A percentile compares a stretch with the other conserved stretches of the same genome.
These are phyloP conservation scores for Poecilia gillii DNA, from an alignment of 2,797 vertebrate genomes.

Conservation along the genomic window DNA sequence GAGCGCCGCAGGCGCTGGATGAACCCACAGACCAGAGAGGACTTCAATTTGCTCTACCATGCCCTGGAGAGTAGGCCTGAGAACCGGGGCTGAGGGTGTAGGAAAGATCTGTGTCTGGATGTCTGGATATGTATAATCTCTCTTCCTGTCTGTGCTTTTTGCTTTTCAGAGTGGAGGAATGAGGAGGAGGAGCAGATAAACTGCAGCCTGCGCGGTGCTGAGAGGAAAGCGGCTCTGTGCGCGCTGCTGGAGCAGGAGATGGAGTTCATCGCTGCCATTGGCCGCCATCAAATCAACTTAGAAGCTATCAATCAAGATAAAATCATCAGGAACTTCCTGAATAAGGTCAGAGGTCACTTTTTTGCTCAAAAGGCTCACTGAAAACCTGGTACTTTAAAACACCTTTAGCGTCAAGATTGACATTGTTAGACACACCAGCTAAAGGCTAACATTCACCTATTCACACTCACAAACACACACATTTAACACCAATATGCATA, in stretches of 20 bases:
- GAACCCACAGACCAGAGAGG: constrained; percentile 86
- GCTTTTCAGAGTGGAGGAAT: constrained; percentile 84
- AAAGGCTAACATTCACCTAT: not conserved
- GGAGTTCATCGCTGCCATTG: constrained; percentile 86
- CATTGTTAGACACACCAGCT: not conserved
- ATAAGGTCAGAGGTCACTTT: constrained; percentile 84
- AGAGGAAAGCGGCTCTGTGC: constrained; percentile 89
- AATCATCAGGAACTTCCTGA: constrained; percentile 78
- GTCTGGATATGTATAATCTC: not conserved
- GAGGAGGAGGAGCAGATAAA: constrained; percentile 84
- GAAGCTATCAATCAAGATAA: constrained; percentile 73
- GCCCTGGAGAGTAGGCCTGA: constrained; percentile 87
- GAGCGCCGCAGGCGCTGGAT: constrained; percentile 80
- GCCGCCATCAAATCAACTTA: constrained; percentile 74
- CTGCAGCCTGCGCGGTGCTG: constrained; percentile 77
- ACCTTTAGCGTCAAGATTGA: not conserved
- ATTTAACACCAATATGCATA: not conserved
- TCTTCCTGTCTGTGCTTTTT: not conserved
- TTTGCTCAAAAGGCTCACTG: not conserved
- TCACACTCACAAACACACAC: not conserved
- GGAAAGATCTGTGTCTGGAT: not conserved
- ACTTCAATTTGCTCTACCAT: constrained; percentile 89
- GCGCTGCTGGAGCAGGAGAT: constrained; percentile 88
- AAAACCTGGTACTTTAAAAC: not conserved
- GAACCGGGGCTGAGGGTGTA: not conserved